Base-by-base conservation (phyloP, 2,797 vertebrate genomes). In the Sebastes glaucus region DNA sequence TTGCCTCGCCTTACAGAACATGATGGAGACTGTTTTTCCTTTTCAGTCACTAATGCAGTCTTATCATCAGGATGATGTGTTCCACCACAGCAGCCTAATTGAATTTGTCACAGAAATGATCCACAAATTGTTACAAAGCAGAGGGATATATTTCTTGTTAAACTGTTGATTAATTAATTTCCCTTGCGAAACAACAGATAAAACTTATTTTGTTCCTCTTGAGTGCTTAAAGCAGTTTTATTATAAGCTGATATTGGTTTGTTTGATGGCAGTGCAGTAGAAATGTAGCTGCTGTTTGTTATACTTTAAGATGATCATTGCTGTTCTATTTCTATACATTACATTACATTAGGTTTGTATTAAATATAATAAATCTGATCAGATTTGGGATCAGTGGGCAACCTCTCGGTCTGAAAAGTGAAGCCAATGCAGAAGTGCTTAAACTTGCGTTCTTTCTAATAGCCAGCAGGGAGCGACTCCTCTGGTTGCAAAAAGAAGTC, bases 101-200 rank as follows among this genome's bases (percentile, higher is more conserved):
- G n/a, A 81, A 82, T 88, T 81, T 30, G 76, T 76, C 64, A 73
- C 84, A 85, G 53, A 78, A 52, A 11, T 77, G 64, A 83, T 65
- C 35, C 28, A 77, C 27, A 78, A 70, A 72, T 60, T 64, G 20
- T 67, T 55, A 71, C 71, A 80, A 76, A 82, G 77, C 27, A 78
- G 32, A 74, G 61, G 33, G 67, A 61, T 75, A 18, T 30, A 33
- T 59, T 84, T 78, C 72, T 78, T 64, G 70, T 71, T 77, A 73
- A 86, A 84, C 49, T 32, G 33, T 49, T 85, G 70, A 78, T 84
- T 72, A 71, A 78, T 81, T 86, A 8, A 78, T 86, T 87, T 84
- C 77, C 73, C 57, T 46, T 0, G 2, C 61, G 30, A 82, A 78
- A 83, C 63, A 77, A 71, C 52, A 60, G 78, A 88, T 76, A 70